Percentiles rank a stretch among this genome's conserved stretches.
Evolutionary conservation across 2,888 invertebrate genomes (phyloP).

Genomic region (Ametastegia equiseti): DNA sequence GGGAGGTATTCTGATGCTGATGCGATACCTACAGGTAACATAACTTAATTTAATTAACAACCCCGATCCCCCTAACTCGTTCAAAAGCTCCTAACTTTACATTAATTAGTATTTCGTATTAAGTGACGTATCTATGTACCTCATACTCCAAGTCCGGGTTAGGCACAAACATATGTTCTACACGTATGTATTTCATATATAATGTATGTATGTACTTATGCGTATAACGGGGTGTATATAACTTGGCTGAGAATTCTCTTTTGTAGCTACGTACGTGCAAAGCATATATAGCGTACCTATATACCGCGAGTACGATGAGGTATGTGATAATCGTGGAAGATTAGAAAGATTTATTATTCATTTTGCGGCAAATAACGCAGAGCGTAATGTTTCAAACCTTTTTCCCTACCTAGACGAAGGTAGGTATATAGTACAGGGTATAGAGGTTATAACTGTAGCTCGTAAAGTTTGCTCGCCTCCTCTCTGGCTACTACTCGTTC

Average conservation of each 20-base stretch:
- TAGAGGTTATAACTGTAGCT: no score
- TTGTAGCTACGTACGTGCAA: background rate
- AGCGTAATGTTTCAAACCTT: constrained; percentile 3
- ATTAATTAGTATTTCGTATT: background rate
- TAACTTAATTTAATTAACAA: constrained; percentile 6
- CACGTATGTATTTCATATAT: background rate
- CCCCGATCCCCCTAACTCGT: background rate
- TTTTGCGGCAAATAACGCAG: constrained; percentile 19
- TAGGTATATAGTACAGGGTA: background rate
- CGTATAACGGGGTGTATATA: background rate
- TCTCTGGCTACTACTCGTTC: no score
- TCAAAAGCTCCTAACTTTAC: background rate
- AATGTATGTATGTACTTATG: background rate
- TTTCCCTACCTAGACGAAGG: background rate
- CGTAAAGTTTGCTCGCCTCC: no score
- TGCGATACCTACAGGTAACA: background rate
- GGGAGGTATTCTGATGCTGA: no score
- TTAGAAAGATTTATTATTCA: constrained; percentile 31
- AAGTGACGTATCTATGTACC: background rate
- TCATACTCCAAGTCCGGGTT: background rate
- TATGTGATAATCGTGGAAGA: constrained; percentile 26
- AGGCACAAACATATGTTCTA: background rate
- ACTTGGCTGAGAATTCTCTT: background rate
- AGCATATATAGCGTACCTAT: no score
- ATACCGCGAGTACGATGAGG: background rate